phyloP scores from a whole-genome alignment of 2,797 vertebrate genomes.

The Pangasius krempfi region DNA sequence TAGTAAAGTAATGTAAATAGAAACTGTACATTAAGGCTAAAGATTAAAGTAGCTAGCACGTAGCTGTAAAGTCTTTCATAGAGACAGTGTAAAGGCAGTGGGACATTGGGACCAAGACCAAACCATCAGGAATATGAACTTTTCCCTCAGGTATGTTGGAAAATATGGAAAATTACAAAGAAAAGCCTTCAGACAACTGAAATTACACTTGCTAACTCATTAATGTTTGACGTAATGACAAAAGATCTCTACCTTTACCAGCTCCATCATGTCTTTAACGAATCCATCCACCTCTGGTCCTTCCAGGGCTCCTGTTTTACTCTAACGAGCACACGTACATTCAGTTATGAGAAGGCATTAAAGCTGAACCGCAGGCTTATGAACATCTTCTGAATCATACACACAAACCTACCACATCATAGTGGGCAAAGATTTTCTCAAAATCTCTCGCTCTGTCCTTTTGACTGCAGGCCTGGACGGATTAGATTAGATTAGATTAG shows the following conservation, averaged over 20 bases:
- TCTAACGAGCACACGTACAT: conserved; percentile 68
- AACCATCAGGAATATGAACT: background rate
- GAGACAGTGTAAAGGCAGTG: background rate
- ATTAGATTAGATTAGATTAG: no score
- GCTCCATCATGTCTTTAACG: conserved; percentile 97
- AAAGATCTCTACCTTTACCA: conserved; percentile 82
- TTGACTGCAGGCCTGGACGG: conserved; percentile 79
- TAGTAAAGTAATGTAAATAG: background rate
- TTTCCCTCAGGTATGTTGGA: no score
- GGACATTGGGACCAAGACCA: background rate
- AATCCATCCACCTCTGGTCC: conserved; percentile 95
- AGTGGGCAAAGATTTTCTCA: conserved; percentile 93
- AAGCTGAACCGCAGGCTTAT: background rate
- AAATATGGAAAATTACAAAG: no score
- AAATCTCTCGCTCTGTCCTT: conserved; percentile 90
- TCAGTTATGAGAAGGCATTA: background rate
- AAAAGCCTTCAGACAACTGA: background rate
- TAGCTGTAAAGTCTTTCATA: background rate
- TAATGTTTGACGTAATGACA: background rate
- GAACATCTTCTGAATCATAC: background rate
- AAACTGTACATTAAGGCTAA: background rate
- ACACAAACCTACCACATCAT: conserved; percentile 84
- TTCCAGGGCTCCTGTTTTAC: conserved; percentile 87
- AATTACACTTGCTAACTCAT: background rate
- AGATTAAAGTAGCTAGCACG: background rate